Percentiles rank a stretch among this genome's conserved stretches.
phyloP scores from a whole-genome alignment of 2,113 vertebrate genomes.

The Platanista minor region DNA sequence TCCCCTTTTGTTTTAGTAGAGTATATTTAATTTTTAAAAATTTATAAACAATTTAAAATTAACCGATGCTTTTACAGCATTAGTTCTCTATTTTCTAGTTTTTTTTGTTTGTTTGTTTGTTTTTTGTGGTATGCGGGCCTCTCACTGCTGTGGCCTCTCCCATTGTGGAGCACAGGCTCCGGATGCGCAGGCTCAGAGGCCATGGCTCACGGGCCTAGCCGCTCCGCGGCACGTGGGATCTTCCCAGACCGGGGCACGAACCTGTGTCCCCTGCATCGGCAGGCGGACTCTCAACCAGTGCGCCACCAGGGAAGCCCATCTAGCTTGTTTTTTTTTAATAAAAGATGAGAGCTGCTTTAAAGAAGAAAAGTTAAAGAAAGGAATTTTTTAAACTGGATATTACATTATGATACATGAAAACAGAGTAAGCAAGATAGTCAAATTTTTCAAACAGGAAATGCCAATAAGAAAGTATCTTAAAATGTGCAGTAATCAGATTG shows the following conservation, averaged over 20 bases:
- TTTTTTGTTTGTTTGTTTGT: no score
- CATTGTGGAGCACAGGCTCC: no score
- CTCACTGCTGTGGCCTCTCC: no score
- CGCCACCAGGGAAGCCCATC: no score
- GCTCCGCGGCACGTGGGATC: no score
- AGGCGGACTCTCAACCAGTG: no score
- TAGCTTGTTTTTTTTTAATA: neutral
- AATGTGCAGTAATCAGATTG: neutral
- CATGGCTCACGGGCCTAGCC: no score
- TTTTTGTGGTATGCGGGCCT: no score
- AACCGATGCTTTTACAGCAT: neutral
- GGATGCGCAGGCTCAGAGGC: no score
- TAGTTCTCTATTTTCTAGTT: neutral
- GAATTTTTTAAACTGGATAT: neutral
- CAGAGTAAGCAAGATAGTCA: neutral
- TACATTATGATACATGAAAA: neutral
- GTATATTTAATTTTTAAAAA: neutral
- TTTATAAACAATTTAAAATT: neutral
- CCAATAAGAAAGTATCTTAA: neutral
- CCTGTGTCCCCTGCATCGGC: no score
- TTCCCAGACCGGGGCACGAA: no score
- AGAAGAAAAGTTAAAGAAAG: neutral
- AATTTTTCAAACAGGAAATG: neutral
- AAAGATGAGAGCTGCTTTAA: neutral
- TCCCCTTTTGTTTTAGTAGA: neutral